These are phyloP conservation scores for Drosophila lowei DNA, from an alignment of 1,140 invertebrate species.

Conservation along the genomic window DNA sequence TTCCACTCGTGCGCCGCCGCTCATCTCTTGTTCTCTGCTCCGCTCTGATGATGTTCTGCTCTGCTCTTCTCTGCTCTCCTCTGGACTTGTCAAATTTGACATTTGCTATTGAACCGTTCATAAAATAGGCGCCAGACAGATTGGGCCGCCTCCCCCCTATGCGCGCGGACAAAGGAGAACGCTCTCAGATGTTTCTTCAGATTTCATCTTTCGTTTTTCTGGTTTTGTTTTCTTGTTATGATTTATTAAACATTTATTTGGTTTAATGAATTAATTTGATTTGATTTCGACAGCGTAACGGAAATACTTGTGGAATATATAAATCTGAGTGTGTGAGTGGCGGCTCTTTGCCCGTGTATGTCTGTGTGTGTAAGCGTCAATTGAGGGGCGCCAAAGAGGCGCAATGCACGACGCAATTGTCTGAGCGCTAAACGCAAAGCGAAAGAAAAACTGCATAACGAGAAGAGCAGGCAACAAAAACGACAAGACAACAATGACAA, in stretches of 20 bases:
- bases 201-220: constrained; percentile 14
- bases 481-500: constrained; percentile 27
- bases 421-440: constrained; percentile 34
- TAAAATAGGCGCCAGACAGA: constrained; percentile 76
- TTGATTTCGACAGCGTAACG: constrained; percentile 66
- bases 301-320: constrained; percentile 13
- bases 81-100: constrained; percentile 68
- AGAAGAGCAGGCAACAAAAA: constrained; percentile 24
- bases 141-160: constrained; percentile 26
- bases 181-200: constrained; percentile 26
- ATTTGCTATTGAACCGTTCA: constrained; percentile 76
- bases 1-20: constrained; percentile 19
- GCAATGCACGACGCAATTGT: constrained; percentile 59
- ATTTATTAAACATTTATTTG: constrained; percentile 79
- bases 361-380: constrained; percentile 30
- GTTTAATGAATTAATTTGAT: constrained; percentile 79
- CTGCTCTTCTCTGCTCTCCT: constrained; percentile 2
- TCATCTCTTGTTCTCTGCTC: background rate
- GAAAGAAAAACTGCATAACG: constrained; percentile 31
- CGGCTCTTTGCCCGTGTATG: too few relatives aligned
- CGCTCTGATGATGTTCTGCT: background rate
- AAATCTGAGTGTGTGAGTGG: background rate
- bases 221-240: constrained; percentile 65
- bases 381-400: constrained; percentile 57
- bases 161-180: constrained; percentile 20